phyloP scores from a whole-genome alignment of 2,888 invertebrate genomes.

The Ectemnius cavifrons region DNA sequence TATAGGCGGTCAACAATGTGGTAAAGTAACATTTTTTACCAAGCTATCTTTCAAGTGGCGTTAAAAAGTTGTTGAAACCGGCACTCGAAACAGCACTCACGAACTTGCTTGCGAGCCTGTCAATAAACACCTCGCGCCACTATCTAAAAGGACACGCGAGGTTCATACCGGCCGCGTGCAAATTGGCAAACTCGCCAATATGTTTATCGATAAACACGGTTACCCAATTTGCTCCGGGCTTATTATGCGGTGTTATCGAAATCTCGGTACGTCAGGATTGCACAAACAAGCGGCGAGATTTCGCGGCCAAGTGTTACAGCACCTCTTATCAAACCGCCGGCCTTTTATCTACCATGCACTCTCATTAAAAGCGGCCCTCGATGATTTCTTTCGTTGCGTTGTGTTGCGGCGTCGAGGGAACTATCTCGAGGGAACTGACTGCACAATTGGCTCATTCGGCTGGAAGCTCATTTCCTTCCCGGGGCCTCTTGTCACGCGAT shows the following conservation, averaged over 20 bases:
- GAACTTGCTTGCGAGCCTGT: neutral
- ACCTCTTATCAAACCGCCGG: constrained; percentile 41
- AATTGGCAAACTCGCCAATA: constrained; percentile 37
- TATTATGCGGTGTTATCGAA: constrained; percentile 42
- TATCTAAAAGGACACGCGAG: too few species aligned
- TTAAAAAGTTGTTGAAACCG: too few species aligned
- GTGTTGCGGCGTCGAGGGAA: neutral
- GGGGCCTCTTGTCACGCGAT: constrained; percentile 1
- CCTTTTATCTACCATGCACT: constrained; percentile 43
- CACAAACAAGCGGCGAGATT: constrained; percentile 56
- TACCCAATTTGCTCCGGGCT: constrained; percentile 13
- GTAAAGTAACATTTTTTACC: too few species aligned
- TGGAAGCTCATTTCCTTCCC: constrained; percentile 24
- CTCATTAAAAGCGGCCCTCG: constrained; percentile 38
- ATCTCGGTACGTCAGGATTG: constrained; percentile 45
- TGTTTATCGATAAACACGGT: constrained; percentile 44
- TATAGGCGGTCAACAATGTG: too few species aligned
- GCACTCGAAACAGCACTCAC: too few species aligned
- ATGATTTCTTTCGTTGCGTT: constrained; percentile 33
- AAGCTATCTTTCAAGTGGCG: too few species aligned
- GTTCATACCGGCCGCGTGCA: neutral
- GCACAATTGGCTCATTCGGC: neutral
- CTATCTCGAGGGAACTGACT: neutral
- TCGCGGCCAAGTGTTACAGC: constrained; percentile 36
- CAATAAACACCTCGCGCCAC: too few species aligned